These are phyloP conservation scores for Ctenopoma kingsleyae DNA, from an alignment of 2,797 vertebrate species.

Conservation along the genomic window DNA sequence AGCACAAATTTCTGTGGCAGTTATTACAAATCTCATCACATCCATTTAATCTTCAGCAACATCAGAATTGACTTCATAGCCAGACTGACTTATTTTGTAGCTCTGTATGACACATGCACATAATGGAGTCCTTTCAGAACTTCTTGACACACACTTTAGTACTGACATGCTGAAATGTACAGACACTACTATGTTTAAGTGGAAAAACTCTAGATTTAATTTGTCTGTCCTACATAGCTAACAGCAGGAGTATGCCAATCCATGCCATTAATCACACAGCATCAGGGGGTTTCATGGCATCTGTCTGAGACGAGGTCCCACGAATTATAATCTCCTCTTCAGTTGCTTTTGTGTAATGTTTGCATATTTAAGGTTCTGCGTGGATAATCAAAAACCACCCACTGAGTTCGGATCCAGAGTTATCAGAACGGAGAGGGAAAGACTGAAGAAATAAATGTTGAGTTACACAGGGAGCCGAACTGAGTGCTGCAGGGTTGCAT, in stretches of 20 bases:
- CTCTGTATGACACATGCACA: conserved; percentile 15
- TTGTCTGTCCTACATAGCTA: conserved; percentile 63
- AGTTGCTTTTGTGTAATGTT: conserved; percentile 33
- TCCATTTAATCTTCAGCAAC: conserved; percentile 28
- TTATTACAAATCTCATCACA: conserved; percentile 47
- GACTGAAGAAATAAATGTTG: neutral
- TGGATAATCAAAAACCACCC: conserved; percentile 42
- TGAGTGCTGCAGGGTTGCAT: conserved; percentile 3
- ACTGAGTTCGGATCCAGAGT: conserved; percentile 13
- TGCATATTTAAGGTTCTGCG: conserved; percentile 36
- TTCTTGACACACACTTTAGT: conserved; percentile 40
- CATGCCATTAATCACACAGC: conserved; percentile 62
- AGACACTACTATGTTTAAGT: conserved; percentile 24
- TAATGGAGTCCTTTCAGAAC: conserved; percentile 32
- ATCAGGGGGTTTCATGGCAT: conserved; percentile 48
- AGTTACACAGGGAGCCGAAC: conserved; percentile 1
- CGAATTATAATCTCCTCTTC: conserved; percentile 51
- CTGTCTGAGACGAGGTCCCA: conserved; percentile 35
- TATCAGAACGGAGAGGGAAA: conserved; percentile 31
- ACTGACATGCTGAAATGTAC: conserved; percentile 37
- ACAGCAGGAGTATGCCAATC: conserved; percentile 52
- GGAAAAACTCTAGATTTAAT: conserved; percentile 57
- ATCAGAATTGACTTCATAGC: conserved; percentile 36
- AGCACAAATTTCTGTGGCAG: conserved; percentile 36
- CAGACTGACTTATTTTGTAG: conserved; percentile 3